A percentile compares a stretch with the other conserved stretches of the same genome.
Evolutionary conservation across 2,113 vertebrate genomes (phyloP).

Genomic region (Struthio camelus): DNA sequence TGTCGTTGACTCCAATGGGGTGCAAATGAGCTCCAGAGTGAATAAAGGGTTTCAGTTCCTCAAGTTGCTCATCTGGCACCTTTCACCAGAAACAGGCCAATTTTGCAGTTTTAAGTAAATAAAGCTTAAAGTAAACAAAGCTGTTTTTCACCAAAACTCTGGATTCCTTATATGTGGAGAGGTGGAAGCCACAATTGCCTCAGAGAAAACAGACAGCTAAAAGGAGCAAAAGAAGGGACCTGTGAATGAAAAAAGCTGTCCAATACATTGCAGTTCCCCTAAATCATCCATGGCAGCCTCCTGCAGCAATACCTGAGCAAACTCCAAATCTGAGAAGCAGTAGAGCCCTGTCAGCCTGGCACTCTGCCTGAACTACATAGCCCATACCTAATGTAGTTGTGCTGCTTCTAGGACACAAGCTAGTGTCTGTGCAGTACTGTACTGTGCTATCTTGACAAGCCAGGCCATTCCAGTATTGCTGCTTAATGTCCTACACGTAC

Average conservation of each 20-base stretch:
- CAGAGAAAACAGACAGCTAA: conserved; percentile 6
- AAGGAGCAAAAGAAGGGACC: background rate
- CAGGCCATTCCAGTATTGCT: background rate
- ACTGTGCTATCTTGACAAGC: background rate
- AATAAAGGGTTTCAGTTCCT: conserved; percentile 69
- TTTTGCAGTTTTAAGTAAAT: conserved; percentile 56
- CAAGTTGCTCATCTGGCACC: conserved; percentile 51
- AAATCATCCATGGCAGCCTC: background rate
- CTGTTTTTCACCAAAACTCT: conserved; percentile 57
- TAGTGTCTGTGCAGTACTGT: background rate
- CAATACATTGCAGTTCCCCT: background rate
- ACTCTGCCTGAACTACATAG: background rate
- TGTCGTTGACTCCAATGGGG: conserved; percentile 43
- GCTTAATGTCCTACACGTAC: background rate
- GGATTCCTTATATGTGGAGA: conserved; percentile 45
- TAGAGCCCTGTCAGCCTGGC: background rate
- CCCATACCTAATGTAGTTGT: background rate
- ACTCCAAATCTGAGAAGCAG: background rate
- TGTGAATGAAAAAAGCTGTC: background rate
- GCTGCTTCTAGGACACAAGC: background rate
- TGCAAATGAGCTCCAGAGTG: conserved; percentile 17
- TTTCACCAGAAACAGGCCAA: conserved; percentile 48
- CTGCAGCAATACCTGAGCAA: background rate
- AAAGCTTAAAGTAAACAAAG: conserved; percentile 57
- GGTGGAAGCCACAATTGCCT: conserved; percentile 37